A percentile compares a stretch with the other conserved stretches of the same genome.
These are phyloP conservation scores for Stenotaenia linearis DNA, from an alignment of 2,888 invertebrate species.

Conservation along the genomic window DNA sequence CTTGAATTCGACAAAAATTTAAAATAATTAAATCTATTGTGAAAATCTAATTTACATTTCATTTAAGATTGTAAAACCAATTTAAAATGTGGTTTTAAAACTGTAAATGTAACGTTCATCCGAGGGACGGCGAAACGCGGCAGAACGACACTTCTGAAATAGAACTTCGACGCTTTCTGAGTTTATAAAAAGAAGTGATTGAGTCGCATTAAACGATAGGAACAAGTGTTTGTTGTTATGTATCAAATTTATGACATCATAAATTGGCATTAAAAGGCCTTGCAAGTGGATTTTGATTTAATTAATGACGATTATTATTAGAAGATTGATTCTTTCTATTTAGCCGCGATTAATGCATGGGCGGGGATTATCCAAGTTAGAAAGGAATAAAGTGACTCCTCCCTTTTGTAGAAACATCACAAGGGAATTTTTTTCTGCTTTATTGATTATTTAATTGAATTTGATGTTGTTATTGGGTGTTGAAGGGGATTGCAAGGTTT, in stretches of 20 bases:
- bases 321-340: neutral
- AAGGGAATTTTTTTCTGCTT: conserved; percentile 24
- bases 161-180: no score
- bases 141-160: no score
- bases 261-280: neutral
- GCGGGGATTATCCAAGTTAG: neutral
- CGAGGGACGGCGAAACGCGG: no score
- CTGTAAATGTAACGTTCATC: no score
- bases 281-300: neutral
- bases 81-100: no score
- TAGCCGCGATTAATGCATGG: neutral
- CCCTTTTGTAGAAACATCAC: conserved; percentile 34
- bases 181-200: neutral
- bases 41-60: no score
- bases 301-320: conserved; percentile 9
- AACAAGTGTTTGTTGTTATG: neutral
- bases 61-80: no score
- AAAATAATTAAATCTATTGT: no score
- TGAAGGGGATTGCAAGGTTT: neutral
- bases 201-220: neutral
- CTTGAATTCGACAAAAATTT: no score
- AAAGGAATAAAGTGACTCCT: neutral
- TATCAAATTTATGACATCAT: neutral
- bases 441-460: neutral
- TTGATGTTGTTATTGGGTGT: neutral